Evolutionary conservation across 2,113 vertebrate genomes (phyloP), one percentile per base, ranked within the genome.

Genomic region (Antennarius striatus): DNA sequence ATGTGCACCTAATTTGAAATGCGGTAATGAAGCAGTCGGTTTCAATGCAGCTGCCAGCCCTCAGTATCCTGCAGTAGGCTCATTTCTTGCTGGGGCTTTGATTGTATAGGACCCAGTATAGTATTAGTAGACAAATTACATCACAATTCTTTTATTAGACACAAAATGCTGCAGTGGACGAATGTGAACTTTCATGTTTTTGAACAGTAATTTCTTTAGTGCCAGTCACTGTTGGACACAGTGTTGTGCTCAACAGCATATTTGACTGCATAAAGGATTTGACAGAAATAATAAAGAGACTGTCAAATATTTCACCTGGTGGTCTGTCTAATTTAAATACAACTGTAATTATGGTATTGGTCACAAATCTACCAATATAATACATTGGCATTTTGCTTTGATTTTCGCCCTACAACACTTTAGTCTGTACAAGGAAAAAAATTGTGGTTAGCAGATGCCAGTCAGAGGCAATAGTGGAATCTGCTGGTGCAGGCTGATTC

Each of bases 1-100:
- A 88, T 82, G 77, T 73, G 77, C 75, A 86, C 82, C 88, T 86
- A 85, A 87, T 86, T 90, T 87, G 80, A 89, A 88, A 88, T 86
- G 85, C 80, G 67, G 81, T 80, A 82, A 88, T 90, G 83, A 87
- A 90, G 83, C 82, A 85, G 81, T 78, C 75, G 77, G 82, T 90
- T 89, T 89, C 85, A 83, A 89, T 87, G 67, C 79, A 75, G 52
- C 75, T 83, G 82, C 68, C 77, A 73, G 77, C 40, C 66, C 42
- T 81, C 70, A 51, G 42, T 53, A 54, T 66, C 60, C 53, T 61
- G 74, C 84, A 82, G 74, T 69, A 46, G 73, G 62, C 46, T 49
- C 55, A 61, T 50, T 61, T 70, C 56, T 71, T 46, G 3, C 74
- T 60, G 60, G 81, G 81, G 64, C 71, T 83, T 79, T 77, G 59